These are phyloP conservation scores for Ypsolopha sequella DNA, from an alignment of 2,888 invertebrate species.

Conservation along the genomic window DNA sequence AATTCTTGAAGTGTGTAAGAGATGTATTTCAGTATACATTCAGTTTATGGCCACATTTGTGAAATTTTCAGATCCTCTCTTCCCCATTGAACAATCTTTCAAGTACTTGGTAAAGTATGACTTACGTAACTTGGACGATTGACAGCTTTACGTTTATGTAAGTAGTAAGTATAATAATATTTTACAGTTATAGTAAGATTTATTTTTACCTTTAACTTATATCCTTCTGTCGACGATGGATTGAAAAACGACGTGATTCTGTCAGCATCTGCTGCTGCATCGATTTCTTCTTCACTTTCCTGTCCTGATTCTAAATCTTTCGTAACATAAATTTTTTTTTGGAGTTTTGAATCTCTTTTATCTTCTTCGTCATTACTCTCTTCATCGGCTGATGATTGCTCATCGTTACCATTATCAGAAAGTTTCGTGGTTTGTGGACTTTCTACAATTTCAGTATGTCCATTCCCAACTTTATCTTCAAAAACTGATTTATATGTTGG, in stretches of 20 bases:
- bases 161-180: too few relatives aligned
- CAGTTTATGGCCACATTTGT: too few relatives aligned
- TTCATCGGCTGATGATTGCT: slow-evolving; percentile 12
- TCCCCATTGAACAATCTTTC: too few relatives aligned
- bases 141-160: too few relatives aligned
- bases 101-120: neutral
- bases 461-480: slow-evolving; percentile 24
- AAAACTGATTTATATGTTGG: slow-evolving; percentile 15
- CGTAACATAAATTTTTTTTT: slow-evolving; percentile 10
- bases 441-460: slow-evolving; percentile 16
- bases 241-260: slow-evolving; percentile 43
- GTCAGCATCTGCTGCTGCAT: slow-evolving; percentile 21
- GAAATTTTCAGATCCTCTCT: too few relatives aligned
- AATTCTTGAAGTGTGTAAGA: neutral
- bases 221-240: slow-evolving; percentile 35
- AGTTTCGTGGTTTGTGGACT: slow-evolving; percentile 8
- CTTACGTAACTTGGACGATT: neutral
- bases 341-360: neutral
- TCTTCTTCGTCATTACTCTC: slow-evolving; percentile 14
- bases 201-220: slow-evolving; percentile 46
- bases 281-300: slow-evolving; percentile 29
- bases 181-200: too few relatives aligned
- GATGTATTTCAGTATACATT: too few relatives aligned
- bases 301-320: slow-evolving; percentile 44
- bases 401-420: slow-evolving; percentile 10